Evolutionary conservation across 92 coral and sea anemone species (phyloP).

Genomic region (Porites lobata): DNA sequence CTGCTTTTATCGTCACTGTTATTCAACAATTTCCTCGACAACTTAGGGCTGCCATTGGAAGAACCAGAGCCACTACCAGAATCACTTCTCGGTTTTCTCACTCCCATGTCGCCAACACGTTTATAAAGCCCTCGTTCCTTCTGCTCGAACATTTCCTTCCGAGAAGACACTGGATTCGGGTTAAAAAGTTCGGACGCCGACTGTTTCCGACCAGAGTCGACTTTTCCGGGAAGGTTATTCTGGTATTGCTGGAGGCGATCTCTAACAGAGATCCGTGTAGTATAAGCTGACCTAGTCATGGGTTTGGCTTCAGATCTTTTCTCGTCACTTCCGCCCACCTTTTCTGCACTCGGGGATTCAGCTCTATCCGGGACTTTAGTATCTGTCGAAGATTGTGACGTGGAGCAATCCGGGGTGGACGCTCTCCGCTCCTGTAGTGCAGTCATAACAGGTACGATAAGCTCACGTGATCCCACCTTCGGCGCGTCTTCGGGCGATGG

Average conservation of each 20-base stretch:
- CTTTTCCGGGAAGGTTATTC: conserved; percentile 19
- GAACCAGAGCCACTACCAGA: conserved; percentile 55
- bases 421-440: conserved; percentile 54
- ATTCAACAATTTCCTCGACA: conserved; percentile 44
- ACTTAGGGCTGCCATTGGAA: conserved; percentile 28
- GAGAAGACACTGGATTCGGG: conserved; percentile 70
- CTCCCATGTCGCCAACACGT: conserved; percentile 63
- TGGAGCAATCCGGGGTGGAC: conserved; percentile 48
- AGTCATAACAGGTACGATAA: conserved; percentile 46
- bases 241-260: conserved; percentile 88
- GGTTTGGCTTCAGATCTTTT: conserved; percentile 15
- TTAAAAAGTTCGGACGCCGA: conserved; percentile 41
- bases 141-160: conserved; percentile 83
- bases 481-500: not conserved
- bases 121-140: conserved; percentile 64
- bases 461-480: conserved; percentile 36
- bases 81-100: conserved; percentile 55
- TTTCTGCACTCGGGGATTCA: not conserved
- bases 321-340: conserved; percentile 2
- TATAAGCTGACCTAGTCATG: conserved; percentile 21
- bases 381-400: conserved; percentile 23
- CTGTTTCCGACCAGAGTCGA: conserved; percentile 52
- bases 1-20: conserved; percentile 46
- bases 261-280: conserved; percentile 80
- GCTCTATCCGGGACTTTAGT: conserved; percentile 19